Evolutionary conservation across 2,797 vertebrate species (phyloP), one percentile per base, ranked within the genome.

Genomic region (Enteromius paludinosus): DNA sequence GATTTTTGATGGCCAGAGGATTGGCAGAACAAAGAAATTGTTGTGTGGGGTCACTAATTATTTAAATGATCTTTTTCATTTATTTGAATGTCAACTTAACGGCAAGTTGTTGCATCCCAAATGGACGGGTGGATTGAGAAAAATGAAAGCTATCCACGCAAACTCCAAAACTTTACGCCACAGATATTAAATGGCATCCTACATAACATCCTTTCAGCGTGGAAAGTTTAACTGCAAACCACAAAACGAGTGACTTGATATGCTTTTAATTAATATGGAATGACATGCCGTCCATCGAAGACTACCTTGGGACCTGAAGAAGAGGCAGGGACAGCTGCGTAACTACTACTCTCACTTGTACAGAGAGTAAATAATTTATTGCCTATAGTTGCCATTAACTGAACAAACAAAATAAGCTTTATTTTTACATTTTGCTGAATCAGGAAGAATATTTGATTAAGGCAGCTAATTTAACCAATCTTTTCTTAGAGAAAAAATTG

Each of bases 11-110:
- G 87, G 43, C 87, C 89, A 56, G 0, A 83, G 83, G 93, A 93
- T 90, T 94, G 93, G 94, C 91, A 91, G 91, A 91, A 94, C 82
- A 92, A 94, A 95, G 89, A 92, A 91, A 94, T 91, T 92, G 90
- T 94, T 93, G 92, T 92, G 91, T 92, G 88, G 88, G 90, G 90
- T 93, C 91, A 89, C 92, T 93, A 92, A 93, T 93, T 94, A 94
- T 94, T 94, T 92, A 92, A 94, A 54, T 54, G 3, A 23, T 23
- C 11, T 93, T 93, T 88, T 93, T 92, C 92, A 93, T 95, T 95
- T 94, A 93, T 95, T 94, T 94, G 91, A 92, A 94, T 93, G 91
- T 92, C 90, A 66, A 82, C 30, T 52, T 35, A 65, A 90, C 84
- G 87, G 90, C 87, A 89, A 90, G 92, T 90, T 90, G 84, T 92